Evolutionary conservation across 2,113 vertebrate species (phyloP).

Genomic region (Melanerpes formicivorus): DNA sequence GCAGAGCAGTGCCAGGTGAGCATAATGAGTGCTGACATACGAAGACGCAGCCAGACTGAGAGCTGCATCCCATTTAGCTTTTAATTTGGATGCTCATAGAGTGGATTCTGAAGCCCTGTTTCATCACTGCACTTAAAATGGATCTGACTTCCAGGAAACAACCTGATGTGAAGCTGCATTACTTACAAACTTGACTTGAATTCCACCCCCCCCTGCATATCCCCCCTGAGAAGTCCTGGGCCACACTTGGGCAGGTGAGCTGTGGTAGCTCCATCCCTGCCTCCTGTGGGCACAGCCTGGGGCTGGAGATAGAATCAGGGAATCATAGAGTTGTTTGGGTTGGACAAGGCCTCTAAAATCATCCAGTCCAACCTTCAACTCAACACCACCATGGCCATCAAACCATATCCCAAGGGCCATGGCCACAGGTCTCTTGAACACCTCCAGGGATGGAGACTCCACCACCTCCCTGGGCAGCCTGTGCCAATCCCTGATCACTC

Average conservation of each 20-base stretch:
- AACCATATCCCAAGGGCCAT: no score
- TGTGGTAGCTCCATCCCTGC: accelerated
- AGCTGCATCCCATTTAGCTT: constrained; percentile 84
- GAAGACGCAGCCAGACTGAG: constrained; percentile 76
- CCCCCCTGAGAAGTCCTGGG: accelerated
- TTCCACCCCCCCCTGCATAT: not conserved
- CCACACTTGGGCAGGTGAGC: not conserved
- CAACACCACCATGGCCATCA: no score
- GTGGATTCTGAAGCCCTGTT: constrained; percentile 68
- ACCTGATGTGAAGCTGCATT: constrained; percentile 69
- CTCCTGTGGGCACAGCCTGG: not conserved
- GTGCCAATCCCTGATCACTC: no score
- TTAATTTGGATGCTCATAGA: constrained; percentile 81
- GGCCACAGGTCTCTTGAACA: no score
- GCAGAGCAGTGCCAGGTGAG: constrained; percentile 33
- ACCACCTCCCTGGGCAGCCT: no score
- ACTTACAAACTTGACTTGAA: constrained; percentile 51
- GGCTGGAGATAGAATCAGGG: not conserved
- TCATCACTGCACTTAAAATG: constrained; percentile 68
- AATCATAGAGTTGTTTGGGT: no score
- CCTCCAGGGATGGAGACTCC: no score
- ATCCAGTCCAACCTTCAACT: no score
- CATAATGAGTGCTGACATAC: constrained; percentile 74
- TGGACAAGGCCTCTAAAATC: no score
- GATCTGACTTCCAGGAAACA: constrained; percentile 82